Conservation (phyloP, 2,888 invertebrate species). For the Tanytarsus gracilentus region DNA sequence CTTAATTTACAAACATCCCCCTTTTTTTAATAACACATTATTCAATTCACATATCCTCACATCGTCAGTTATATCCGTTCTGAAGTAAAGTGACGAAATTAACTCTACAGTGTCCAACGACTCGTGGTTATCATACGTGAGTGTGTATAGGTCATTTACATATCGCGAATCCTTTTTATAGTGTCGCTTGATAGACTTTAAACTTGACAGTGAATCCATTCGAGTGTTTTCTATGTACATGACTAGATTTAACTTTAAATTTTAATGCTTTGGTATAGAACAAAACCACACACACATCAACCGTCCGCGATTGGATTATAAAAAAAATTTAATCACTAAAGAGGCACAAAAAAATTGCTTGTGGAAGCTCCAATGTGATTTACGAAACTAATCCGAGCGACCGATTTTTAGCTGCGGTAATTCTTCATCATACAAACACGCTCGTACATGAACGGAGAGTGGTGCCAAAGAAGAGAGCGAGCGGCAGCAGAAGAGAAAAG, state of each 20-base stretch:
- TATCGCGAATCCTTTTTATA: slow-evolving; percentile 82
- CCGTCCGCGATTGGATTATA: neutral
- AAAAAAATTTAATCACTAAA: neutral
- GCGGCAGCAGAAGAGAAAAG: neutral
- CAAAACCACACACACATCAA: neutral
- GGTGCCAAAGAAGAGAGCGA: neutral
- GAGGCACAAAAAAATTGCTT: neutral
- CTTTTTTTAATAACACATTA: neutral
- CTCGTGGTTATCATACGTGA: slow-evolving; percentile 76
- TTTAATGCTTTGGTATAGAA: neutral
- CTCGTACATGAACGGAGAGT: neutral
- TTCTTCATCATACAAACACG: neutral
- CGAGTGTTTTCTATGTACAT: slow-evolving; percentile 27
- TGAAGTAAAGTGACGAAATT: slow-evolving; percentile 29
- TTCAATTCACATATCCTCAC: neutral
- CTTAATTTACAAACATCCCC: neutral
- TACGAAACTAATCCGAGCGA: slow-evolving; percentile 15
- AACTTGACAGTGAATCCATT: slow-evolving; percentile 45
- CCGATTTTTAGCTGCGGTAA: neutral
- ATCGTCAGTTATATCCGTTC: slow-evolving; percentile 21
- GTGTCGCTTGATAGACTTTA: slow-evolving; percentile 56
- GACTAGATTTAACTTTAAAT: slow-evolving; percentile 1
- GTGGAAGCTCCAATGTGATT: slow-evolving; percentile 6
- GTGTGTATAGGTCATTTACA: slow-evolving; percentile 72
- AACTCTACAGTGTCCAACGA: slow-evolving; percentile 62